Evolutionary conservation across 1,140 invertebrate genomes (phyloP).

Genomic region (Zeugodacus cucurbitae): DNA sequence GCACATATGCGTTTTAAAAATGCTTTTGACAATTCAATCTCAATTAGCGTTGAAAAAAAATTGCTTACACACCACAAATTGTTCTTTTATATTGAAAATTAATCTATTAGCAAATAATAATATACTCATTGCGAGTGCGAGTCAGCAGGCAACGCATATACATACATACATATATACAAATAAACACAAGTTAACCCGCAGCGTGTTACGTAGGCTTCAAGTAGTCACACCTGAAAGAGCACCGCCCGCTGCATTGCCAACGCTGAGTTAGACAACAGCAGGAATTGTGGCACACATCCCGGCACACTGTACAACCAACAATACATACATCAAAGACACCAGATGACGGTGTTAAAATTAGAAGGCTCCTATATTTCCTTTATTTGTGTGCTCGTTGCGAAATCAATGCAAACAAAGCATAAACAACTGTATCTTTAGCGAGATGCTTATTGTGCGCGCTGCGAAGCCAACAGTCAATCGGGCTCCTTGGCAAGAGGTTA

Average conservation of each 20-base stretch:
- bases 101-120: background rate
- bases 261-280: background rate
- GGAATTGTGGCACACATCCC: background rate
- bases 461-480: background rate
- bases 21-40: background rate
- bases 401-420: background rate
- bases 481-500: background rate
- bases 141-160: background rate
- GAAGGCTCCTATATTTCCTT: background rate
- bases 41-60: background rate
- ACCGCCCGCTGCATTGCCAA: background rate
- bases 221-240: conserved; percentile 6
- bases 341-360: background rate
- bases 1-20: background rate
- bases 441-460: background rate
- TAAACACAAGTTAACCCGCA: background rate
- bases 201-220: background rate
- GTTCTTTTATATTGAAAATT: background rate
- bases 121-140: background rate
- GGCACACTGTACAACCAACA: background rate
- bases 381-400: background rate
- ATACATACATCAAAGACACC: background rate
- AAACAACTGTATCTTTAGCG: background rate
- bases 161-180: background rate
- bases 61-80: background rate